These are phyloP conservation scores for Pogonomyrmex californicus DNA, from an alignment of 1,140 invertebrate genomes.

Conservation along the genomic window DNA sequence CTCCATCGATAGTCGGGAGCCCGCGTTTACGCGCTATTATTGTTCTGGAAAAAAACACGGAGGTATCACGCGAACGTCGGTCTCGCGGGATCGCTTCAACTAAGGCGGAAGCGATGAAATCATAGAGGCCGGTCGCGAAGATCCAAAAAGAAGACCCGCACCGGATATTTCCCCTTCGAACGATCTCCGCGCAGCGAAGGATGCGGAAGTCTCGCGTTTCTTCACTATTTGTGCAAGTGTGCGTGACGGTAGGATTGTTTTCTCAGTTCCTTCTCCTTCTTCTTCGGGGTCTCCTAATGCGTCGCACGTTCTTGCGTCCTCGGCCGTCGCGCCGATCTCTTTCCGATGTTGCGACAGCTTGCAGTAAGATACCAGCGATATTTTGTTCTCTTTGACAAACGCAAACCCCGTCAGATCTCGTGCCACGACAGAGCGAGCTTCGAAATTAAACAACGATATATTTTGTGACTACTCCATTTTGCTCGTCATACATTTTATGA, in stretches of 20 bases:
- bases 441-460: constrained; percentile 24
- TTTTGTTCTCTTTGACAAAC: constrained; percentile 46
- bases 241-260: constrained; percentile 75
- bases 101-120: constrained; percentile 36
- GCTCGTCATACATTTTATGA: neutral
- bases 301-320: constrained; percentile 62
- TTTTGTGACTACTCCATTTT: neutral
- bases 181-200: neutral
- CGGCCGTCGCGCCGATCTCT: constrained; percentile 61
- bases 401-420: constrained; percentile 45
- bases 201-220: constrained; percentile 77
- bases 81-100: neutral
- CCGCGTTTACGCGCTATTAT: constrained; percentile 52
- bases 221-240: constrained; percentile 78
- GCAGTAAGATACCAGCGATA: neutral
- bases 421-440: constrained; percentile 19
- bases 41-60: constrained; percentile 52
- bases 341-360: constrained; percentile 66
- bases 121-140: neutral
- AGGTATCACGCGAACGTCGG: constrained; percentile 23
- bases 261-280: constrained; percentile 62
- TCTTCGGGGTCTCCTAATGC: constrained; percentile 64
- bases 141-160: constrained; percentile 49
- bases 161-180: constrained; percentile 37
- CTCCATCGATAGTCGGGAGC: constrained; percentile 28